phyloP scores from a whole-genome alignment of 2,113 vertebrate species.

The Uria lomvia region DNA sequence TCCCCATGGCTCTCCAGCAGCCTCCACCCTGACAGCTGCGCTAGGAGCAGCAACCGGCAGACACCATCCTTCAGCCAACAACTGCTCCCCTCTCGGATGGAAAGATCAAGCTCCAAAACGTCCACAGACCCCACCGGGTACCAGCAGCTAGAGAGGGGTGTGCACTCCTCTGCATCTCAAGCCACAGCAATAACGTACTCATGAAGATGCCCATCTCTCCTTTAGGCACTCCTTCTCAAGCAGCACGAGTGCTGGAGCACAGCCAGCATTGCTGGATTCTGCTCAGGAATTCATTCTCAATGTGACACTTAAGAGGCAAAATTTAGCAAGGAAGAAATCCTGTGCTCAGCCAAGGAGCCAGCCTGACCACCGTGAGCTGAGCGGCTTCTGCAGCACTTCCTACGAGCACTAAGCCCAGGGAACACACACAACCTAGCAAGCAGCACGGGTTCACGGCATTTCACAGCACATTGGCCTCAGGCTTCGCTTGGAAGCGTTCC shows the following conservation, averaged over 20 bases:
- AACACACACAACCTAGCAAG: background rate
- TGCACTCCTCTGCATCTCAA: background rate
- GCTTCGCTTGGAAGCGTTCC: background rate
- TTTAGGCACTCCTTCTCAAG: background rate
- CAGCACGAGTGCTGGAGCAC: background rate
- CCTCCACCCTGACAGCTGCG: accelerated
- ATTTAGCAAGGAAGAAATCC: background rate
- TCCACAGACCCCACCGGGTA: accelerated
- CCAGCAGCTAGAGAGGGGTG: background rate
- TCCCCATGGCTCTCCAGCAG: background rate
- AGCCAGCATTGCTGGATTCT: background rate
- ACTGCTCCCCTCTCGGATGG: background rate
- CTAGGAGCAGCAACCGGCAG: background rate
- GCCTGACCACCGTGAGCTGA: accelerated
- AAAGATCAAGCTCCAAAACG: accelerated
- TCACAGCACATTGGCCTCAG: background rate
- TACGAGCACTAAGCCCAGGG: background rate
- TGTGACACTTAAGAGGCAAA: accelerated
- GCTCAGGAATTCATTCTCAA: background rate
- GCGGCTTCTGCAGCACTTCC: background rate
- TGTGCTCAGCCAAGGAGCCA: background rate
- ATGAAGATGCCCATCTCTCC: background rate
- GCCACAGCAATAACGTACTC: accelerated
- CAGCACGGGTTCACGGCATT: accelerated
- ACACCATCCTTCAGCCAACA: background rate